These are phyloP conservation scores for Drosophila diplacantha DNA, from an alignment of 2,888 invertebrate genomes.

Conservation along the genomic window DNA sequence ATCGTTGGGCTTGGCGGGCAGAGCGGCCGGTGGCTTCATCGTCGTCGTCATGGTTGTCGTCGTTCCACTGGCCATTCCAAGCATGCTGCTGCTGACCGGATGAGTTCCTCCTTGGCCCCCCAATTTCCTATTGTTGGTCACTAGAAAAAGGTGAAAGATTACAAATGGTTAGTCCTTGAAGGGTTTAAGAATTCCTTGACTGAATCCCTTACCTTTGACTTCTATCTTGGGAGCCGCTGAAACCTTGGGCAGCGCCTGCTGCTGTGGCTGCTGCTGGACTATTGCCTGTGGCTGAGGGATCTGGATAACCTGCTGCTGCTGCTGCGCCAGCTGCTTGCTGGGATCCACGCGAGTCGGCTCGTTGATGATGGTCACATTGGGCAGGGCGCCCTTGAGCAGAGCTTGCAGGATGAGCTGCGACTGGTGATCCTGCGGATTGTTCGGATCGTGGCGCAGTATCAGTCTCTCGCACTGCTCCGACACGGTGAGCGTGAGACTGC, in stretches of 20 bases:
- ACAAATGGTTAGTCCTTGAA: background rate
- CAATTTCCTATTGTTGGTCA: constrained; percentile 46
- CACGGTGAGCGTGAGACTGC: constrained; percentile 82
- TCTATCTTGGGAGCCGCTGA: constrained; percentile 49
- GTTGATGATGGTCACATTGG: constrained; percentile 77
- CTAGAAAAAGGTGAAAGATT: constrained; percentile 12
- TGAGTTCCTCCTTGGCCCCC: constrained; percentile 17
- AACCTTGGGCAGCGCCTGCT: constrained; percentile 30
- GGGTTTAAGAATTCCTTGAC: no score
- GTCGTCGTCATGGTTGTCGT: constrained; percentile 40
- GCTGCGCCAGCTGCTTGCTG: constrained; percentile 40
- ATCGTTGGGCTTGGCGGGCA: constrained; percentile 48
- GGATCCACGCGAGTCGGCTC: constrained; percentile 72
- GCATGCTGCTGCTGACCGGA: constrained; percentile 20
- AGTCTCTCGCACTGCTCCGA: constrained; percentile 84
- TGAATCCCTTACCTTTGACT: constrained; percentile 43
- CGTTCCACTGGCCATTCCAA: constrained; percentile 27
- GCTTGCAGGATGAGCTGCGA: constrained; percentile 78
- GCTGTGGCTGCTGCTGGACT: constrained; percentile 12
- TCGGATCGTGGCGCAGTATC: constrained; percentile 83
- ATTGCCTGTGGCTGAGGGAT: constrained; percentile 32
- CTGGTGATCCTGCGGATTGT: constrained; percentile 79
- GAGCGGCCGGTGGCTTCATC: constrained; percentile 57
- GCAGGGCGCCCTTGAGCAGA: constrained; percentile 76
- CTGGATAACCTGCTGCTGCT: constrained; percentile 32